Conservation (phyloP, 2,888 invertebrate species). For the Cataglyphis livida region DNA sequence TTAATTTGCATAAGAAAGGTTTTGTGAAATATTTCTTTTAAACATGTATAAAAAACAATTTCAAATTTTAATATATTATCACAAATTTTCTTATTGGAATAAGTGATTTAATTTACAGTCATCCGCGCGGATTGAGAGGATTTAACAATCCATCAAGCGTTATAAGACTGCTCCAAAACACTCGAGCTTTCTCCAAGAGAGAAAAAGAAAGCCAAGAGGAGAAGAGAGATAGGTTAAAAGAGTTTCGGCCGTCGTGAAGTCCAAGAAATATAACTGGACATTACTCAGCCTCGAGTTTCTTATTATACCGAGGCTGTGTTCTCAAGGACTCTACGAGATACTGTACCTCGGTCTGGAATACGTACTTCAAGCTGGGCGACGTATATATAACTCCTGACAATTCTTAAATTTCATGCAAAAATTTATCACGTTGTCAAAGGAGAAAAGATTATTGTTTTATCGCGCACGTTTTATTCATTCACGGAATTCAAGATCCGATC, state of each 20-base stretch:
- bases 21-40: not conserved
- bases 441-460: slow-evolving; percentile 14
- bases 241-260: slow-evolving; percentile 64
- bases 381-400: slow-evolving; percentile 51
- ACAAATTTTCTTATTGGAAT: not conserved
- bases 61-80: not conserved
- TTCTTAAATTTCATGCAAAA: slow-evolving; percentile 76
- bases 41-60: not conserved
- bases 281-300: slow-evolving; percentile 81
- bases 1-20: not conserved
- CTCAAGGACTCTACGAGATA: slow-evolving; percentile 64
- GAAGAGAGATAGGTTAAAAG: slow-evolving; percentile 53
- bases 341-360: slow-evolving; percentile 38
- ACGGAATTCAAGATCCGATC: not conserved
- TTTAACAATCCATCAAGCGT: slow-evolving; percentile 32
- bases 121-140: slow-evolving; percentile 10
- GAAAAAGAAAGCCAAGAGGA: slow-evolving; percentile 46
- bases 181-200: slow-evolving; percentile 17
- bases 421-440: slow-evolving; percentile 74
- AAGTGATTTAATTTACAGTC: slow-evolving; percentile 17
- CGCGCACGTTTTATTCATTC: not conserved
- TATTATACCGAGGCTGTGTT: slow-evolving; percentile 80
- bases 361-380: slow-evolving; percentile 35
- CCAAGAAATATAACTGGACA: slow-evolving; percentile 77
- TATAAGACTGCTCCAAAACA: slow-evolving; percentile 16